Evolutionary conservation across 1,140 invertebrate species (phyloP).

Genomic region (Gonatopus flavifemur): DNA sequence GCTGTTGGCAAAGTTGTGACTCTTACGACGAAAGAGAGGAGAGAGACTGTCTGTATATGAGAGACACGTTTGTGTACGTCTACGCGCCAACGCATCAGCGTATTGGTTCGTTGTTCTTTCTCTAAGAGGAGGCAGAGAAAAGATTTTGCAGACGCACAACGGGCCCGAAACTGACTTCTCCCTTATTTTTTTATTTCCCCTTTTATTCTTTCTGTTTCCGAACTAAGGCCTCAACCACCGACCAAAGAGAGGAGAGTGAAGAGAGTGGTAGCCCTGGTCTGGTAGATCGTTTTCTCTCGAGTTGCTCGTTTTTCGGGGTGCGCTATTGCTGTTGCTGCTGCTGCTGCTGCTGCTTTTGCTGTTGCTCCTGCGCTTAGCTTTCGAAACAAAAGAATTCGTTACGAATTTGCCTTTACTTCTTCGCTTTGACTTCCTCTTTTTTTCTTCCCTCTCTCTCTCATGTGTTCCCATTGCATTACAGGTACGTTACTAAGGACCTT

Average conservation of each 20-base stretch:
- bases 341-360: too few species aligned
- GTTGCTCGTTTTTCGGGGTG: conserved; percentile 49
- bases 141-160: conserved; percentile 31
- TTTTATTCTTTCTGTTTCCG: conserved; percentile 15
- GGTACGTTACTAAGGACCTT: not conserved
- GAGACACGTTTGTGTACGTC: too few species aligned
- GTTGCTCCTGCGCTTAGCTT: too few species aligned
- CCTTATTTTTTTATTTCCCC: conserved; percentile 22
- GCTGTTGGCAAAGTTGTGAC: too few species aligned
- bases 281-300: conserved; percentile 41
- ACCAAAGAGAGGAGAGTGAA: too few species aligned
- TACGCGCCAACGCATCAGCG: too few species aligned
- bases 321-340: too few species aligned
- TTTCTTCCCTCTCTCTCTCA: conserved; percentile 4
- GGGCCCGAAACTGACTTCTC: conserved; percentile 18
- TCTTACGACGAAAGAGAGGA: too few species aligned
- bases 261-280: conserved; percentile 41
- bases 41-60: too few species aligned
- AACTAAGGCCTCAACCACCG: conserved; percentile 10
- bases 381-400: conserved; percentile 56
- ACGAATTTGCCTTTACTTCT: conserved; percentile 46
- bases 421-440: conserved; percentile 1
- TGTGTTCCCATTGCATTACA: too few species aligned
- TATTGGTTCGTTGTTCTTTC: too few species aligned
- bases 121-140: conserved; percentile 31